Evolutionary conservation across 2,888 invertebrate genomes (phyloP), one percentile per base, ranked within the genome.

Genomic region (Criorhina ranunculi): DNA sequence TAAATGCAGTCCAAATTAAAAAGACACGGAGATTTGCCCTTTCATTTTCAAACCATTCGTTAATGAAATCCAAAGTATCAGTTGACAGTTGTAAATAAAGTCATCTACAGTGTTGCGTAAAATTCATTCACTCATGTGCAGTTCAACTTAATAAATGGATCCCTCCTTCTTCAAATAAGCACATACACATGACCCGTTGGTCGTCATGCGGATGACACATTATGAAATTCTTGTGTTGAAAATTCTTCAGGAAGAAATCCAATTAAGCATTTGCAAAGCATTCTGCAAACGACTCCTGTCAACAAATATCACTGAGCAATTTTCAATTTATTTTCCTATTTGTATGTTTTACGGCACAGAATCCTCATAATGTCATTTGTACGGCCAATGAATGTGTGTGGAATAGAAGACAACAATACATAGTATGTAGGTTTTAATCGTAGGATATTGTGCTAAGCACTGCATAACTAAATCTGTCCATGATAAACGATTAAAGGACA

Each of bases 161-260:
- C 24, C 37, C 24, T 55, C 37, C 73, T 44, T 55, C 49, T 60
- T 40, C 51, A 31, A 42, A 77, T 55, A 24, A 24, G 24, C 4
- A 64, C 2, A 33, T 76, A 60, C 42, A 69, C 69, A 81, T 60
- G 69, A 59, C 64, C 49, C 5, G 62, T 33, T 19, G 29, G 40
- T 42, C 55, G 24, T 79, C 46, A 55, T 83, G 67, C 49, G 49
- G 73, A 69, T 79, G 67, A 73, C 73, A 79, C 55, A 69, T 83
- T 66, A 77, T 75, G 79, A 73, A 83, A 69, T 79, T 78, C 60
- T 83, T 83, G 62, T 67, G 67, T 67, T 78, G 67, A 79, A 73
- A 79, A 62, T 83, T 79, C 83, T 83, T 83, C 73, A 79, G 49
- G 79, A 79, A 83, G 79, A 83, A 79, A 83, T 83, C 67, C 78